A percentile compares a stretch with the other conserved stretches of the same genome.
Conservation (phyloP, 1,140 invertebrate genomes). For the Condylostylus longicornis region DNA sequence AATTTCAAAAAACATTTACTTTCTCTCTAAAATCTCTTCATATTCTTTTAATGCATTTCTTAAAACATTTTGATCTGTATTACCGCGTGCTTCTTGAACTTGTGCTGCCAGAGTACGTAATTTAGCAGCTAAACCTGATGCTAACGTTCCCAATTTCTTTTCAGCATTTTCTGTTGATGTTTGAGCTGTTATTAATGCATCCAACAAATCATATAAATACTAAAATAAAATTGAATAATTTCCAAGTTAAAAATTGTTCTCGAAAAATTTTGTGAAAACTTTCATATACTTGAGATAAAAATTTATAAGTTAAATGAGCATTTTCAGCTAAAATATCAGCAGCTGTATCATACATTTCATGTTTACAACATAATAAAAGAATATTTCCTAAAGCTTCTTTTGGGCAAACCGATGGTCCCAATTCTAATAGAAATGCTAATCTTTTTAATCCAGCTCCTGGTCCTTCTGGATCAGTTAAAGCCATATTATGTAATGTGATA, state of each 20-base stretch:
- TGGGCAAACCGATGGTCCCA: slow-evolving; percentile 76
- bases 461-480: slow-evolving; percentile 77
- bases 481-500: slow-evolving; percentile 95
- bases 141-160: slow-evolving; percentile 90
- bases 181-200: slow-evolving; percentile 93
- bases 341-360: slow-evolving; percentile 94
- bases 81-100: slow-evolving; percentile 76
- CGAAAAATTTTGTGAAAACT: background rate
- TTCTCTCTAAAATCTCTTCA: slow-evolving; percentile 72
- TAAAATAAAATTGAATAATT: slow-evolving; percentile 33
- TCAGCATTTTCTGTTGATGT: slow-evolving; percentile 95
- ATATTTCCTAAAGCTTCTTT: slow-evolving; percentile 97
- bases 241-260: background rate
- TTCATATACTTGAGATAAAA: slow-evolving; percentile 64
- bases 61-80: slow-evolving; percentile 75
- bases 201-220: slow-evolving; percentile 80
- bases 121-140: slow-evolving; percentile 77
- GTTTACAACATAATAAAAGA: slow-evolving; percentile 87
- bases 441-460: slow-evolving; percentile 92
- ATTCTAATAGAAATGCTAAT: slow-evolving; percentile 88
- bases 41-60: slow-evolving; percentile 86
- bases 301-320: slow-evolving; percentile 92
- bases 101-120: slow-evolving; percentile 85
- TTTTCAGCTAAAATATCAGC: slow-evolving; percentile 97
- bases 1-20: background rate